Evolutionary conservation across 2,797 vertebrate species (phyloP).

Genomic region (Danio albolineatus): DNA sequence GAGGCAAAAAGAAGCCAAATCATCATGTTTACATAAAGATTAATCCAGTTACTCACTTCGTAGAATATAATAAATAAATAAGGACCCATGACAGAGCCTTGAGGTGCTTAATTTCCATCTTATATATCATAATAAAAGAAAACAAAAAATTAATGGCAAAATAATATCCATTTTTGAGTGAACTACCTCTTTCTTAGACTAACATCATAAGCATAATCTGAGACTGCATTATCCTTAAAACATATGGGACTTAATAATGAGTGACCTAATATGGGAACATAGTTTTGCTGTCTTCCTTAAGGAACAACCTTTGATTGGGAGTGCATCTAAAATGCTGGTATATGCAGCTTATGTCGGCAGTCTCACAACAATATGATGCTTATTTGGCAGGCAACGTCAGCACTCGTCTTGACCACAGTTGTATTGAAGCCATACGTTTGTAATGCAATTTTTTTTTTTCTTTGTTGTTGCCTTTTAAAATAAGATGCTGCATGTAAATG

Average conservation of each 20-base stretch:
- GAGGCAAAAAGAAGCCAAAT: too few species aligned
- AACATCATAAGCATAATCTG: background rate
- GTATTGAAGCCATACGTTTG: slow-evolving; percentile 63
- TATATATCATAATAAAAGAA: too few species aligned
- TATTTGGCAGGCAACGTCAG: slow-evolving; percentile 66
- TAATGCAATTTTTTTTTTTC: slow-evolving; percentile 39
- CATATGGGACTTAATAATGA: background rate
- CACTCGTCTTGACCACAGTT: slow-evolving; percentile 63
- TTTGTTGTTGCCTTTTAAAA: slow-evolving; percentile 40
- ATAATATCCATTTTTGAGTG: too few species aligned
- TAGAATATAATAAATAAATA: too few species aligned
- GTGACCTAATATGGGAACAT: background rate
- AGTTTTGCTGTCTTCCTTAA: background rate
- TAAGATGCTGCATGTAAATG: slow-evolving; percentile 46
- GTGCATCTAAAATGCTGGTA: background rate
- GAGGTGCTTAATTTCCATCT: too few species aligned
- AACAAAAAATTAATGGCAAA: too few species aligned
- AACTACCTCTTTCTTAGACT: too few species aligned
- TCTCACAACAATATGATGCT: slow-evolving; percentile 64
- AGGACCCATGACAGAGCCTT: too few species aligned
- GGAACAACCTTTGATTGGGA: background rate
- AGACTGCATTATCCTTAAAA: background rate
- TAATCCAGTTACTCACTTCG: too few species aligned
- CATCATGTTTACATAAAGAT: too few species aligned
- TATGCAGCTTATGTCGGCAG: slow-evolving; percentile 22